Percentiles rank a stretch among this genome's conserved stretches.
Conservation (phyloP, 2,888 invertebrate species). For the Dione juno region DNA sequence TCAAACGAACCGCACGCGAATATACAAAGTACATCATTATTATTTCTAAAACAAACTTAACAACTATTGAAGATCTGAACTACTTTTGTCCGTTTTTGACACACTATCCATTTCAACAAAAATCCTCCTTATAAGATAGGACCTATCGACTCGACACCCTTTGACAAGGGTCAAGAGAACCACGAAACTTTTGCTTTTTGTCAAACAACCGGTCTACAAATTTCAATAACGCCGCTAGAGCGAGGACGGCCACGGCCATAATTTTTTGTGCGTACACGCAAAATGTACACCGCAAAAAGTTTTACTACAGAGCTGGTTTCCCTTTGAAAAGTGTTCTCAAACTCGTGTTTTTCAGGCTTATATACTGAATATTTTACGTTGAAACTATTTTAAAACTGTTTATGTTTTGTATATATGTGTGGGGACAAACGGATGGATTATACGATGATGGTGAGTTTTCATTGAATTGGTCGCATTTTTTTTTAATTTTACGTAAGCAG, state of each 20-base stretch:
- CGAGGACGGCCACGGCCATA: constrained; percentile 51
- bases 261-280: constrained; percentile 53
- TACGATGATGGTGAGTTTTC: neutral
- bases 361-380: constrained; percentile 21
- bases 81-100: neutral
- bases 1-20: neutral
- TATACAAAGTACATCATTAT: neutral
- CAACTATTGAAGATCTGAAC: neutral
- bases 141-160: constrained; percentile 2
- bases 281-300: constrained; percentile 56
- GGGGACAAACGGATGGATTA: neutral
- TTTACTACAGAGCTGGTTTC: constrained; percentile 50
- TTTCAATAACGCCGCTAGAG: constrained; percentile 47
- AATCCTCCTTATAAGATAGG: neutral
- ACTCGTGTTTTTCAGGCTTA: constrained; percentile 44
- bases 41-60: constrained; percentile 1
- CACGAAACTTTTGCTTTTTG: constrained; percentile 33
- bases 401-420: neutral
- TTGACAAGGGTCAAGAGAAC: constrained; percentile 31
- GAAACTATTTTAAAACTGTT: constrained; percentile 12
- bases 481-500: neutral
- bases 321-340: constrained; percentile 50
- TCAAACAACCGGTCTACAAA: constrained; percentile 43
- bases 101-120: neutral
- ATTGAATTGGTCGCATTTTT: neutral